phyloP scores from a whole-genome alignment of 2,888 invertebrate genomes.

The Pyralis farinalis region DNA sequence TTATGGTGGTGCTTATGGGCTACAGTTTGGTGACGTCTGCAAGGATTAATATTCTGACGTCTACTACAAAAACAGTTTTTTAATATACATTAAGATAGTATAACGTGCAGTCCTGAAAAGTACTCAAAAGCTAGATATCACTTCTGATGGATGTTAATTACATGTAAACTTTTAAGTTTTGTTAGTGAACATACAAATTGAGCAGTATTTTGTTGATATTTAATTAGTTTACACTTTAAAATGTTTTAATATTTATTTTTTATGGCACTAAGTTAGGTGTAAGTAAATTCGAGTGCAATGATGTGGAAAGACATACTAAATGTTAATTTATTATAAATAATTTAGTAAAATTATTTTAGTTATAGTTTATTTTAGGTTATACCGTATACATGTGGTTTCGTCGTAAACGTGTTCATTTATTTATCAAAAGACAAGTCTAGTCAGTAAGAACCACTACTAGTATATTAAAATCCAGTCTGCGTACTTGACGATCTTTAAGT shows the following conservation, averaged over 20 bases:
- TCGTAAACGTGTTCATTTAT: conserved; percentile 29
- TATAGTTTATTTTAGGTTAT: too few species aligned
- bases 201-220: conserved; percentile 11
- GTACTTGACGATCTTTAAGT: not conserved
- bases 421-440: conserved; percentile 46
- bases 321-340: not conserved
- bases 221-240: conserved; percentile 25
- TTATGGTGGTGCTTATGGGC: too few species aligned
- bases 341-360: too few species aligned
- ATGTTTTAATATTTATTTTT: conserved; percentile 26
- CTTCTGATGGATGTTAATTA: too few species aligned
- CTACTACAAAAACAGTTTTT: too few species aligned
- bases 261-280: conserved; percentile 20
- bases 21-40: too few species aligned
- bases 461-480: not conserved
- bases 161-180: too few species aligned
- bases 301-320: conserved; percentile 10
- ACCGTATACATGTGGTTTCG: conserved; percentile 20
- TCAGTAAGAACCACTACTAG: conserved; percentile 27
- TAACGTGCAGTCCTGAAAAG: too few species aligned
- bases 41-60: too few species aligned
- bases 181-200: conserved; percentile 4
- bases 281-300: conserved; percentile 17
- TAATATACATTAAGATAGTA: too few species aligned
- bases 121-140: too few species aligned